Conservation (phyloP, 2,888 invertebrate species). For the Hedychridium roseum region DNA sequence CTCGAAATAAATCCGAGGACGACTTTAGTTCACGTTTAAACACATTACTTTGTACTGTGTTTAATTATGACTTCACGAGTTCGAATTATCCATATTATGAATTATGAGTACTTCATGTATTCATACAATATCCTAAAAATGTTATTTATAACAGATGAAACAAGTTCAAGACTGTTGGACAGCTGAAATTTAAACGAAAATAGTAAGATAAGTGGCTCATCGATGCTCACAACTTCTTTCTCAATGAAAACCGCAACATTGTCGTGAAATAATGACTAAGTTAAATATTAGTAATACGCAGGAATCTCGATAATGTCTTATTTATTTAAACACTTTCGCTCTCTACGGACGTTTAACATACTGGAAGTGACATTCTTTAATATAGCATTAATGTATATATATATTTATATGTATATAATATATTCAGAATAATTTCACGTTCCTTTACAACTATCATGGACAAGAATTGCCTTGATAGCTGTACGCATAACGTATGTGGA, state of each 20-base stretch:
- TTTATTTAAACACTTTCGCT: constrained; percentile 7
- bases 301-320: constrained; percentile 10
- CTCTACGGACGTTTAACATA: constrained; percentile 6
- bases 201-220: background rate
- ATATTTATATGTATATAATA: too few species aligned
- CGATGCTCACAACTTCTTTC: too few species aligned
- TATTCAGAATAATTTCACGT: constrained; percentile 25
- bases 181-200: background rate
- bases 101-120: too few species aligned
- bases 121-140: too few species aligned
- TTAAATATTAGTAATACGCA: constrained; percentile 17
- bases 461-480: constrained; percentile 20
- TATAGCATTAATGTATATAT: constrained; percentile 10
- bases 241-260: background rate
- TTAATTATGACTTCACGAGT: too few species aligned
- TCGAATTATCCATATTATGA: too few species aligned
- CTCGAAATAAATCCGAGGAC: too few species aligned
- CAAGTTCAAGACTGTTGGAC: too few species aligned
- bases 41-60: too few species aligned
- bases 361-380: constrained; percentile 10
- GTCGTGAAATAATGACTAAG: background rate
- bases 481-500: constrained; percentile 17
- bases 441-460: constrained; percentile 12
- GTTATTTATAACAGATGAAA: too few species aligned
- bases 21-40: too few species aligned